Evolutionary conservation across 1,140 invertebrate species (phyloP).

Genomic region (Macrobrachium nipponense): DNA sequence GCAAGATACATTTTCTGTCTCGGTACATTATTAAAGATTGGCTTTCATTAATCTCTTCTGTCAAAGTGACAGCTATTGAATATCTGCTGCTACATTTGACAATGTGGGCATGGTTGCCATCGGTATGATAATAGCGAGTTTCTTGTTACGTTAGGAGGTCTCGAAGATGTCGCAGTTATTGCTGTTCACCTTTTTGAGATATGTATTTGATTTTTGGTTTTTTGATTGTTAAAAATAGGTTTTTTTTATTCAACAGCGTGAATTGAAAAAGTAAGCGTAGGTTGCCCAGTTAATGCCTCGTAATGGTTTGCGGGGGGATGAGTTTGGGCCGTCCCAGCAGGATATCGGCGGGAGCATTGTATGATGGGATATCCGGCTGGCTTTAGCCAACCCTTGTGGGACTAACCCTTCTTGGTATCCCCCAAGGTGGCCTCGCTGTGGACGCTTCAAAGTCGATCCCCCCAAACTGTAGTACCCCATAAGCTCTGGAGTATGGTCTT

Average conservation of each 20-base stretch:
- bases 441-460: not conserved
- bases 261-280: slow-evolving; percentile 6
- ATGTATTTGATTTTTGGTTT: not conserved
- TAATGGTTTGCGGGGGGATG: slow-evolving; percentile 40
- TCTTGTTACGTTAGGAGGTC: not conserved
- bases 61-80: slow-evolving; percentile 59
- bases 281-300: slow-evolving; percentile 37
- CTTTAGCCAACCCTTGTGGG: slow-evolving; percentile 61
- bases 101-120: slow-evolving; percentile 57
- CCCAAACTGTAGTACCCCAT: slow-evolving; percentile 34
- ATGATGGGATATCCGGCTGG: slow-evolving; percentile 61
- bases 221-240: not conserved
- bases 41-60: slow-evolving; percentile 61
- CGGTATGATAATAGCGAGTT: slow-evolving; percentile 34
- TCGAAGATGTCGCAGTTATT: no score
- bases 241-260: not conserved
- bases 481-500: slow-evolving; percentile 38
- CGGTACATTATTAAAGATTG: slow-evolving; percentile 57
- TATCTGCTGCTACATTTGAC: slow-evolving; percentile 57
- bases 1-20: slow-evolving; percentile 47
- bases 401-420: slow-evolving; percentile 56
- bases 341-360: slow-evolving; percentile 61
- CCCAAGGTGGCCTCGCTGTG: slow-evolving; percentile 1
- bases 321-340: slow-evolving; percentile 59
- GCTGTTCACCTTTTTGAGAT: no score